Evolutionary conservation across 1,140 invertebrate species (phyloP).

Genomic region (Leptopilina clavipes): DNA sequence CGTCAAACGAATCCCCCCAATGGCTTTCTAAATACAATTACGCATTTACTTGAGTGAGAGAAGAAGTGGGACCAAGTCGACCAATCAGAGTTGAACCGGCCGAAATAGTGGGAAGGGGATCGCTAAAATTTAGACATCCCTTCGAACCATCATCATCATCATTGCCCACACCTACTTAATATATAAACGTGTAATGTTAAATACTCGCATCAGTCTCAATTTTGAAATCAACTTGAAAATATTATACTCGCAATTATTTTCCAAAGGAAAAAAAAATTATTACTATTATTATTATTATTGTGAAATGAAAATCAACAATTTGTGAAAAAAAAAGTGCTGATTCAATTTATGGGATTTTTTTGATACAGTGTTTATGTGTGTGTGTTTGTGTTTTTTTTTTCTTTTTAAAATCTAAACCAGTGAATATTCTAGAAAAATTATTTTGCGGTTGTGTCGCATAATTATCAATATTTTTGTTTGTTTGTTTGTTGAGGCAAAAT

Average conservation of each 20-base stretch:
- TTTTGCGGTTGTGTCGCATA: too few species aligned
- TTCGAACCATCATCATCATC: neutral
- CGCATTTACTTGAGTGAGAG: conserved; percentile 35
- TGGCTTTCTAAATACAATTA: conserved; percentile 64
- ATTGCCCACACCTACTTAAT: conserved; percentile 41
- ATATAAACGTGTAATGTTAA: conserved; percentile 55
- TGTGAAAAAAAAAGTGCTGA: too few species aligned
- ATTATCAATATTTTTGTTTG: neutral
- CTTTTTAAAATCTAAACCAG: too few species aligned
- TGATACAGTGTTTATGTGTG: too few species aligned
- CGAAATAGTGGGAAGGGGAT: conserved; percentile 35
- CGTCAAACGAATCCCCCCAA: conserved; percentile 22
- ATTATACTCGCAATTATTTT: too few species aligned
- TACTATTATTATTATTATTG: too few species aligned
- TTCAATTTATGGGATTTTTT: too few species aligned
- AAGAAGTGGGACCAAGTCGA: neutral
- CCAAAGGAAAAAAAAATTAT: too few species aligned
- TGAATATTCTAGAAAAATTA: neutral
- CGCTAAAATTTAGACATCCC: conserved; percentile 14
- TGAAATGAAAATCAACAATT: too few species aligned
- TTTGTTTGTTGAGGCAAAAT: neutral
- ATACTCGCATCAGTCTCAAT: conserved; percentile 52
- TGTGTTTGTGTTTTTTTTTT: too few species aligned
- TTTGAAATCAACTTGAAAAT: neutral
- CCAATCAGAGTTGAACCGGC: neutral